Conservation (phyloP, 2,113 vertebrate species). For the Rhynchopsitta pachyrhyncha region DNA sequence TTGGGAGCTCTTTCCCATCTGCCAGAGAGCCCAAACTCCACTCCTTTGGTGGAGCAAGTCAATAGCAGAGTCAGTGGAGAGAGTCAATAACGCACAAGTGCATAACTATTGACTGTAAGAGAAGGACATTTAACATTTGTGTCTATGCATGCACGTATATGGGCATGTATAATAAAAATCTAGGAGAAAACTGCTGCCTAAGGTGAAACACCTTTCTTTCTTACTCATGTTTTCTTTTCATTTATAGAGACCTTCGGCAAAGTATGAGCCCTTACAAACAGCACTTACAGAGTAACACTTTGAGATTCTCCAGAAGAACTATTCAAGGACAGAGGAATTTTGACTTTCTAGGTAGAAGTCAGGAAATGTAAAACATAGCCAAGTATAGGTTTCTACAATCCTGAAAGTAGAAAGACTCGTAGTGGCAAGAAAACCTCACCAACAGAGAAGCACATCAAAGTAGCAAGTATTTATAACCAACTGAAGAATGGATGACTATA, state of each 20-base stretch:
- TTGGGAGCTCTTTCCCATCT: not conserved
- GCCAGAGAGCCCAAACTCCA: not conserved
- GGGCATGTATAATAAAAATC: not conserved
- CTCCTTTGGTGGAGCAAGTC: not conserved
- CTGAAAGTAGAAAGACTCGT: not conserved
- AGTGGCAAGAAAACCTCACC: not conserved
- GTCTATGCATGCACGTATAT: not conserved
- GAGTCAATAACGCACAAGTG: not conserved
- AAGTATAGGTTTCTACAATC: not conserved
- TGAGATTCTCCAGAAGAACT: not conserved
- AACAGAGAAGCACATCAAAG: not conserved
- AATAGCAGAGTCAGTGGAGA: not conserved
- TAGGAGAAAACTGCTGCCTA: not conserved
- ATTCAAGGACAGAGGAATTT: not conserved
- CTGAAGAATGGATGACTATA: not conserved
- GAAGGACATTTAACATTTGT: not conserved
- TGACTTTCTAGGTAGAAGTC: not conserved
- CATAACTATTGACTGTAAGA: not conserved
- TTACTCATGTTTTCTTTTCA: not conserved
- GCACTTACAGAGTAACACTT: not conserved
- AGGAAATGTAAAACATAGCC: not conserved
- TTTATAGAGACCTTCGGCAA: not conserved
- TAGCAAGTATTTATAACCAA: not conserved
- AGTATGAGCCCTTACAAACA: not conserved
- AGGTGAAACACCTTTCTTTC: not conserved